Conservation (phyloP, 2,113 vertebrate genomes). For the Jaculus jaculus region DNA sequence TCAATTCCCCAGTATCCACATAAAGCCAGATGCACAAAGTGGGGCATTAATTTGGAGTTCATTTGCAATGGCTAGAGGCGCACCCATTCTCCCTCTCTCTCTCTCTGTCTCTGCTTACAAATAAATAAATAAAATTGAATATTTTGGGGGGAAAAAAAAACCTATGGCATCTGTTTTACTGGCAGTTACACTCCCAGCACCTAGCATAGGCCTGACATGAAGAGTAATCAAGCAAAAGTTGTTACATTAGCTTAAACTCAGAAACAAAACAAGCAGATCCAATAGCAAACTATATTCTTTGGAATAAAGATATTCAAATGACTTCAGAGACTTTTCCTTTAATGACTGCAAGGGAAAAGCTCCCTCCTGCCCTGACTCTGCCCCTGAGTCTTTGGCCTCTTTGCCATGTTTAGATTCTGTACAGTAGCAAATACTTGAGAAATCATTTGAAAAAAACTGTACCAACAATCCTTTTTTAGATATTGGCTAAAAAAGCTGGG, state of each 20-base stretch:
- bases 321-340: conserved; percentile 30
- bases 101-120: too few relatives aligned
- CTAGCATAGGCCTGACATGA: not conserved
- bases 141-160: too few relatives aligned
- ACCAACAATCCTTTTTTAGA: not conserved
- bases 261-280: not conserved
- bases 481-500: not conserved
- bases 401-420: not conserved
- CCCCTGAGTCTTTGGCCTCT: not conserved
- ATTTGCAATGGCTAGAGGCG: not conserved
- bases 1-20: too few relatives aligned
- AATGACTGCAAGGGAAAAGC: not conserved
- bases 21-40: too few relatives aligned
- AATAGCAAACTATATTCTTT: conserved; percentile 34
- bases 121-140: too few relatives aligned
- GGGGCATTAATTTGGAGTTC: too few relatives aligned
- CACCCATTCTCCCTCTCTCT: too few relatives aligned
- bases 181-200: not conserved
- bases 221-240: not conserved
- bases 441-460: conserved; percentile 40
- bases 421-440: conserved; percentile 37
- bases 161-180: not conserved
- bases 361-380: not conserved
- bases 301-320: conserved; percentile 41
- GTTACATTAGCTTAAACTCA: conserved; percentile 9